Conservation (phyloP, 2,888 invertebrate genomes). For the Mallateleia sp. region DNA sequence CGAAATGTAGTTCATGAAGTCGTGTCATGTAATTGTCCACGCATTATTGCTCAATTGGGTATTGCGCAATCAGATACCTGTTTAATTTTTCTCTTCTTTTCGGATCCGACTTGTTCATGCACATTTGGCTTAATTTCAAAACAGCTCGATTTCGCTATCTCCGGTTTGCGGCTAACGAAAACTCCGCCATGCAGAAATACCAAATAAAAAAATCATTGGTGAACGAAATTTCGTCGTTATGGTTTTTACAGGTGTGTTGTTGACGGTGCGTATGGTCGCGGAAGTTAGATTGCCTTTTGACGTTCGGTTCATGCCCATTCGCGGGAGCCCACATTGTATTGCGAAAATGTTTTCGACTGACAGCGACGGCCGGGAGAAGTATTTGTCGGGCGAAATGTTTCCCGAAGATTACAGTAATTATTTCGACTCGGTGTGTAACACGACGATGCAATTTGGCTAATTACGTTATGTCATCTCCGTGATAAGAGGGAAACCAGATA, state of each 20-base stretch:
- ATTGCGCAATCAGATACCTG: too few relatives aligned
- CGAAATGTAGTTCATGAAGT: too few relatives aligned
- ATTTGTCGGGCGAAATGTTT: not conserved
- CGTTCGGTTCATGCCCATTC: not conserved
- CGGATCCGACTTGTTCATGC: too few relatives aligned
- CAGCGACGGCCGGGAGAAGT: too few relatives aligned
- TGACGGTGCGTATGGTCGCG: not conserved
- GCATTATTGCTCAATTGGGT: too few relatives aligned
- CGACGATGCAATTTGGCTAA: not conserved
- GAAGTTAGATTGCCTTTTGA: conserved; percentile 17
- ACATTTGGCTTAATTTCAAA: conserved; percentile 19
- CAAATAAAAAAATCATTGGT: conserved; percentile 34
- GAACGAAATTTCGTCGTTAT: conserved; percentile 34
- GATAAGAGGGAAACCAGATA: not conserved
- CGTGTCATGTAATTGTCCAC: not conserved
- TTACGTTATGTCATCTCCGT: not conserved
- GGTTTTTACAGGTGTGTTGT: conserved; percentile 30
- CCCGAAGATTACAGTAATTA: not conserved
- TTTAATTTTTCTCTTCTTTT: too few relatives aligned
- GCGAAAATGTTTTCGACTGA: too few relatives aligned
- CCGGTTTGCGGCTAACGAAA: conserved; percentile 10
- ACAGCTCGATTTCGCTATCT: conserved; percentile 10
- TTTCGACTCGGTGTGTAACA: not conserved
- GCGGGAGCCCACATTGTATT: too few relatives aligned
- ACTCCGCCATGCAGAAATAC: not conserved